Conservation (phyloP, 2,888 invertebrate species). For the Cyrtodaria siliqua region DNA sequence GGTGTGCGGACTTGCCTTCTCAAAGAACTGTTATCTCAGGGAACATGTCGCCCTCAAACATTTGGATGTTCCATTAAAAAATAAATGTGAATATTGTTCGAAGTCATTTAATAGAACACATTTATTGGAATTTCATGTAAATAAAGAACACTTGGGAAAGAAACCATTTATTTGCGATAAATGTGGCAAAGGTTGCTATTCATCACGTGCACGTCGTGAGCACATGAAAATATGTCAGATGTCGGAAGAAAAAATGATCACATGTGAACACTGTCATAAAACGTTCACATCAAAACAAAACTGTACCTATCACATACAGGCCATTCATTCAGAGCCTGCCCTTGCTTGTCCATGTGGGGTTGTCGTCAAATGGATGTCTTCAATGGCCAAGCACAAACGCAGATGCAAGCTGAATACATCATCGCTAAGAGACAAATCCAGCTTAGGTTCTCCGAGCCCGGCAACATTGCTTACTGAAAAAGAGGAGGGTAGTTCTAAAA, state of each 20-base stretch:
- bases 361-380: constrained; percentile 43
- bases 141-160: constrained; percentile 31
- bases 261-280: constrained; percentile 35
- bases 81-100: constrained; percentile 29
- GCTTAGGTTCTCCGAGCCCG: too few species aligned
- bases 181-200: constrained; percentile 26
- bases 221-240: constrained; percentile 16
- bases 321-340: constrained; percentile 36
- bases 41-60: constrained; percentile 41
- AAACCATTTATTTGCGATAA: constrained; percentile 35
- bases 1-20: constrained; percentile 33
- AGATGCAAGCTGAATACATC: constrained; percentile 24
- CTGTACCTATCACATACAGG: constrained; percentile 38
- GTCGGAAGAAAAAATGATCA: constrained; percentile 19
- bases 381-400: constrained; percentile 49
- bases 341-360: constrained; percentile 38
- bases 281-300: constrained; percentile 22
- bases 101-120: constrained; percentile 33
- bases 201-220: constrained; percentile 7
- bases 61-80: neutral
- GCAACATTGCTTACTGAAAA: neutral
- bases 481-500: neutral
- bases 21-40: constrained; percentile 9
- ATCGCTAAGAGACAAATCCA: neutral
- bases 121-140: constrained; percentile 36